Conservation (phyloP, 2,797 vertebrate genomes). For the Typhlichthys eigenmanni region DNA sequence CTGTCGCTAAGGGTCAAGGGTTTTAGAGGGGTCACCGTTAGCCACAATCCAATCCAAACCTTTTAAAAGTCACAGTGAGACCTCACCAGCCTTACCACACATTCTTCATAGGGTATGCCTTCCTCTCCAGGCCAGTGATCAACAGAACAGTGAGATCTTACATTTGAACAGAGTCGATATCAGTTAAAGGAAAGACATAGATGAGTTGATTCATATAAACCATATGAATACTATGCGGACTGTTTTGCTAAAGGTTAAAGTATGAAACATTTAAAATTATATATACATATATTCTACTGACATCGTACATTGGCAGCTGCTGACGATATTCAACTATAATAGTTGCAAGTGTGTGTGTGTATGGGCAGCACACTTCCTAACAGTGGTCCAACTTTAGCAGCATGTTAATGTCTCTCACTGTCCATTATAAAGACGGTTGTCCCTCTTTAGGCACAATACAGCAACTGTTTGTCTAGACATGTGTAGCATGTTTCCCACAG, state of each 20-base stretch:
- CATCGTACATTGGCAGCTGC: no score
- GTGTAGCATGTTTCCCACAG: conserved; percentile 6
- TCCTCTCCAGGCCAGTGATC: not conserved
- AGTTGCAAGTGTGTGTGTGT: not conserved
- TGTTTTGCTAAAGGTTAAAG: no score
- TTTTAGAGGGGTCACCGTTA: conserved; percentile 15
- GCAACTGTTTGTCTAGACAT: conserved; percentile 45
- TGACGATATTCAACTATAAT: no score
- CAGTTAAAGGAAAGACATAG: no score
- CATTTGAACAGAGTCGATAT: not conserved
- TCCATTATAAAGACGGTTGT: conserved; percentile 46
- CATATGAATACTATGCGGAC: no score
- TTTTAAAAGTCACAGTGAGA: conserved; percentile 18
- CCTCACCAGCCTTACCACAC: conserved; percentile 16
- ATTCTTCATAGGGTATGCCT: conserved; percentile 28
- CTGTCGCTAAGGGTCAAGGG: not conserved
- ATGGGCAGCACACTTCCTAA: conserved; percentile 13
- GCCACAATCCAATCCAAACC: conserved; percentile 14
- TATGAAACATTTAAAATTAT: no score
- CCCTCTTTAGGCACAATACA: conserved; percentile 52
- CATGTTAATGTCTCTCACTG: conserved; percentile 37
- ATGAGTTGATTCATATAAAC: no score
- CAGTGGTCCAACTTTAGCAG: conserved; percentile 39
- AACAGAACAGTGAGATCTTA: not conserved
- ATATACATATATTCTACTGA: no score